Percentiles rank a stretch among this genome's conserved stretches.
Conservation (phyloP, 2,797 vertebrate genomes). For the Sciurus vulgaris region DNA sequence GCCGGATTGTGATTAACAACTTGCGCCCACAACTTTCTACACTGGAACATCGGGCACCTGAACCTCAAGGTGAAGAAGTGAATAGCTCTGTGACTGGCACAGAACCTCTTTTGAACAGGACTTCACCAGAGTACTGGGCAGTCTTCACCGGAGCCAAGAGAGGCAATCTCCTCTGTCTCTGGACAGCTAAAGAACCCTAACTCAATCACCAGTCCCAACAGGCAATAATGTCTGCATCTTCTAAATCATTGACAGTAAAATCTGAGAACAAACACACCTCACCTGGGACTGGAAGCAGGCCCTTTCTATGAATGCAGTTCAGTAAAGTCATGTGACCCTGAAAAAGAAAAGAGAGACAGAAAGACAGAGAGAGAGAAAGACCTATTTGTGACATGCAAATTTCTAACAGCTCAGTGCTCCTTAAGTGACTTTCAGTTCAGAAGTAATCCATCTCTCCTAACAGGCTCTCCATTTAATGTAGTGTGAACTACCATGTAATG, state of each 20-base stretch:
- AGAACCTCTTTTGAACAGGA: too few relatives aligned
- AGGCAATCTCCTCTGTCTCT: too few relatives aligned
- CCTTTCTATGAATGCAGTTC: conserved; percentile 92
- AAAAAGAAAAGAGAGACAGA: too few relatives aligned
- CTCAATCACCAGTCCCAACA: conserved; percentile 62
- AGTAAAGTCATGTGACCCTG: conserved; percentile 91
- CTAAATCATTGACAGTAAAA: conserved; percentile 92
- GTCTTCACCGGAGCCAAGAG: too few relatives aligned
- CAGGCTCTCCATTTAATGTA: conserved; percentile 75
- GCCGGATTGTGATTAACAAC: too few relatives aligned
- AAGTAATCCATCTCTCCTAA: conserved; percentile 47
- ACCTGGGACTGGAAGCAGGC: conserved; percentile 89
- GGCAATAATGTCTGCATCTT: conserved; percentile 97
- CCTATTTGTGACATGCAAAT: not conserved
- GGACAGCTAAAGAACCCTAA: too few relatives aligned
- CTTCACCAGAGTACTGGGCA: too few relatives aligned
- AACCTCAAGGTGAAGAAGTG: too few relatives aligned
- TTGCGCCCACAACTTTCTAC: too few relatives aligned
- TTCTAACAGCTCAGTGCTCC: not conserved
- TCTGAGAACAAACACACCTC: conserved; percentile 89
- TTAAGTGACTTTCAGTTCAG: conserved; percentile 16
- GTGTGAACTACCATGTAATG: conserved; percentile 64
- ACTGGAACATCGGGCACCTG: too few relatives aligned
- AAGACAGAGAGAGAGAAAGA: not conserved
- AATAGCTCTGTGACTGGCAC: too few relatives aligned